A percentile compares a stretch with the other conserved stretches of the same genome.
Evolutionary conservation across 2,113 vertebrate species (phyloP).

Genomic region (Epinephelus cyanopodus): DNA sequence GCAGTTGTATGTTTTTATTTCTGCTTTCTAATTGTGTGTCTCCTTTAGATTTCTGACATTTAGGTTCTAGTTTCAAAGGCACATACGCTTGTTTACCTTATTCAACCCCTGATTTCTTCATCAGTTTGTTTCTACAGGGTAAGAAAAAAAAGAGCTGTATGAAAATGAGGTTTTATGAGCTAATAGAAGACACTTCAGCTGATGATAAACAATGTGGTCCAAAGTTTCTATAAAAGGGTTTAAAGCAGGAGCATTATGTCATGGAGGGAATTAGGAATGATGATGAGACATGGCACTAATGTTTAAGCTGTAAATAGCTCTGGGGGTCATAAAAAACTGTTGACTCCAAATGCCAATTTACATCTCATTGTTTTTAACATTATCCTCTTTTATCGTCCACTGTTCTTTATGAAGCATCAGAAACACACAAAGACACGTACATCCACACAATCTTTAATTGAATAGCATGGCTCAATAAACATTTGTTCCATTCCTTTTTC

Average conservation of each 20-base stretch:
- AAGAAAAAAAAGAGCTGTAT: neutral
- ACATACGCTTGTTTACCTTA: neutral
- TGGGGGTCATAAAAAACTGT: neutral
- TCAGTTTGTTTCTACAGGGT: neutral
- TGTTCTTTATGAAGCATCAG: constrained; percentile 11
- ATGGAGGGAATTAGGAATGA: constrained; percentile 23
- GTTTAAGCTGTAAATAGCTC: constrained; percentile 20
- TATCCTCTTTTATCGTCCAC: constrained; percentile 15
- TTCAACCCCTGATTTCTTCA: neutral
- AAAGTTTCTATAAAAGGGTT: constrained; percentile 32
- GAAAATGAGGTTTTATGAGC: neutral
- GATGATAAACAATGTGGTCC: constrained; percentile 17
- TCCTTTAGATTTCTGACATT: neutral
- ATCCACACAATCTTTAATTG: neutral
- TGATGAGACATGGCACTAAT: constrained; percentile 32
- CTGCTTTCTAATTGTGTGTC: neutral
- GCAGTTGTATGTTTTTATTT: neutral
- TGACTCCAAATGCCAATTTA: constrained; percentile 5
- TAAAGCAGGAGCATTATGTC: constrained; percentile 19
- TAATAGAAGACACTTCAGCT: neutral
- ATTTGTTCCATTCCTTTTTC: constrained; percentile 4
- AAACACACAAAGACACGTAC: neutral
- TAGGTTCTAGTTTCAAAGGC: neutral
- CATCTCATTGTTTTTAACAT: constrained; percentile 10
- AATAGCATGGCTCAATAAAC: neutral